phyloP scores from a whole-genome alignment of 2,797 vertebrate genomes.

The Channa striata region DNA sequence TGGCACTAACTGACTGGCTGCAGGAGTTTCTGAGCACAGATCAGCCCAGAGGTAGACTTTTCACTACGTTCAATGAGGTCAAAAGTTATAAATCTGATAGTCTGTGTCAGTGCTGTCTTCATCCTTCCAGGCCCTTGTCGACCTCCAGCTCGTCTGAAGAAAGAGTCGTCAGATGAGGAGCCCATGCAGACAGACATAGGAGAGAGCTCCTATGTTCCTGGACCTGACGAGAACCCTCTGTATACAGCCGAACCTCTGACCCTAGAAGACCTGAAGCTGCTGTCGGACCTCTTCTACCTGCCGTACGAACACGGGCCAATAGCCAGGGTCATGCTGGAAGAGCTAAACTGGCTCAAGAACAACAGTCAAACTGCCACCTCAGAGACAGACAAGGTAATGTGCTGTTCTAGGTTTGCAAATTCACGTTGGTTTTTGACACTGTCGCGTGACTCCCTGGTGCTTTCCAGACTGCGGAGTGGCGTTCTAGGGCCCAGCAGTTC shows the following conservation, averaged over 20 bases:
- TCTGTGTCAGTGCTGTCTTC: not conserved
- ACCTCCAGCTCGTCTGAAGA: constrained; percentile 56
- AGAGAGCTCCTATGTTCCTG: constrained; percentile 85
- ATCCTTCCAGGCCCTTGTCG: constrained; percentile 36
- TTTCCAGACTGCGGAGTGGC: constrained; percentile 90
- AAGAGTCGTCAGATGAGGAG: constrained; percentile 86
- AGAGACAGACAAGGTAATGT: constrained; percentile 58
- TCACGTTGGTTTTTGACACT: not conserved
- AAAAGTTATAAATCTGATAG: not conserved
- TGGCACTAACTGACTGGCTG: constrained; percentile 95
- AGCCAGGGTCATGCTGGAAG: constrained; percentile 91
- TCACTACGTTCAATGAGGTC: not conserved
- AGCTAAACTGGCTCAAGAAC: constrained; percentile 95
- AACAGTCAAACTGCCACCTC: constrained; percentile 84
- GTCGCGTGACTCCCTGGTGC: not conserved
- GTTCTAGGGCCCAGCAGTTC: constrained; percentile 88
- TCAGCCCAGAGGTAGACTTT: constrained; percentile 75
- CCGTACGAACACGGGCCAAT: constrained; percentile 95
- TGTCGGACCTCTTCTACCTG: constrained; percentile 96
- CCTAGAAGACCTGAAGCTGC: constrained; percentile 92
- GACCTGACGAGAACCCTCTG: constrained; percentile 91
- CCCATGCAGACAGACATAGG: constrained; percentile 94
- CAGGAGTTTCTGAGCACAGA: constrained; percentile 89
- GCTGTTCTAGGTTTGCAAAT: not conserved
- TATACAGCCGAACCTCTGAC: constrained; percentile 94